phyloP scores from a whole-genome alignment of 2,888 invertebrate genomes.

The Eustalomyia histrio region DNA sequence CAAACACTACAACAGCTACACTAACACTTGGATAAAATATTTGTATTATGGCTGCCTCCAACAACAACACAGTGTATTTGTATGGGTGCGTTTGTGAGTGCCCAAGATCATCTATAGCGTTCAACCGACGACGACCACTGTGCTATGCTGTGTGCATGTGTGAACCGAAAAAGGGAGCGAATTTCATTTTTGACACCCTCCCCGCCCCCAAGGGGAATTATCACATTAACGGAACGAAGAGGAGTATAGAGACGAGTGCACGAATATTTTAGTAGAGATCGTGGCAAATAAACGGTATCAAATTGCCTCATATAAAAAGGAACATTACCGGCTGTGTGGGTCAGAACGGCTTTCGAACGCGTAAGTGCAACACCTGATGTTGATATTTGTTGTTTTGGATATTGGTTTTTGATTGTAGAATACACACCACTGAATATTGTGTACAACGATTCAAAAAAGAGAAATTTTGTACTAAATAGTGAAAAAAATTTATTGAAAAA shows the following conservation, averaged over 20 bases:
- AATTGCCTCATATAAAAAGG: constrained; percentile 81
- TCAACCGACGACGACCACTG: constrained; percentile 55
- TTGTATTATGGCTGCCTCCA: constrained; percentile 51
- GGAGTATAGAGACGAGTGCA: constrained; percentile 38
- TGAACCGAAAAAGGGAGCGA: constrained; percentile 77
- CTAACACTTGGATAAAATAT: constrained; percentile 42
- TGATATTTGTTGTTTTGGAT: constrained; percentile 69
- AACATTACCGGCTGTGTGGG: constrained; percentile 85
- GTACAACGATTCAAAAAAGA: constrained; percentile 44
- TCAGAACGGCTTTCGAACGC: constrained; percentile 98
- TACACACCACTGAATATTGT: neutral
- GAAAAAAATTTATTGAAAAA: constrained; percentile 29
- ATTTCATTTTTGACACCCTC: constrained; percentile 50
- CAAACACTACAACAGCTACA: neutral
- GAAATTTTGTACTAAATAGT: constrained; percentile 26
- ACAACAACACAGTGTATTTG: constrained; percentile 2
- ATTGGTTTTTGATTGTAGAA: constrained; percentile 48
- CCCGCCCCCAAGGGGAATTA: constrained; percentile 31
- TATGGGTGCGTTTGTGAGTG: constrained; percentile 10
- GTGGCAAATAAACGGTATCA: constrained; percentile 78
- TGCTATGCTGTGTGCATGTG: constrained; percentile 71
- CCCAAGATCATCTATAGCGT: constrained; percentile 46
- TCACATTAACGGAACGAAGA: constrained; percentile 63
- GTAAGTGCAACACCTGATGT: constrained; percentile 86
- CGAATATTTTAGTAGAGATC: constrained; percentile 65